Conservation (phyloP, 2,888 invertebrate genomes). For the Lacanobia wlatinum region DNA sequence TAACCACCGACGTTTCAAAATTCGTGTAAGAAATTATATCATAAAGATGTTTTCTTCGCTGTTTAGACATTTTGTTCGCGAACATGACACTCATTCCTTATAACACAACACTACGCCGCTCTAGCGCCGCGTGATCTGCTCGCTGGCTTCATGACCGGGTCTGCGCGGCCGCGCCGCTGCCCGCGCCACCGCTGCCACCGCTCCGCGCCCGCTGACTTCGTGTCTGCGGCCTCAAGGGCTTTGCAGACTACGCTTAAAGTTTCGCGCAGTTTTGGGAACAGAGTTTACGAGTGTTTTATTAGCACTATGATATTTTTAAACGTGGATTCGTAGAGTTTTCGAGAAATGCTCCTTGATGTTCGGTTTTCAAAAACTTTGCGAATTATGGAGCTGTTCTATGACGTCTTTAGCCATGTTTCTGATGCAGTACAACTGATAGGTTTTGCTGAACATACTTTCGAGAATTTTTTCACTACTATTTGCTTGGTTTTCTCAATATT, state of each 20-base stretch:
- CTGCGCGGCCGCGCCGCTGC: too few species aligned
- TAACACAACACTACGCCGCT: too few species aligned
- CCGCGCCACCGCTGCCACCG: too few species aligned
- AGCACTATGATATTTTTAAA: not conserved
- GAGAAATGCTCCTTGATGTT: not conserved
- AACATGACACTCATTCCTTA: too few species aligned
- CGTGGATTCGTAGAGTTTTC: not conserved
- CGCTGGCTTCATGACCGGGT: too few species aligned
- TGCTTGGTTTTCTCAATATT: not conserved
- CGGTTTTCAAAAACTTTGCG: not conserved
- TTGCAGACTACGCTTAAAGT: slow-evolving; percentile 23
- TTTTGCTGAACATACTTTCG: not conserved
- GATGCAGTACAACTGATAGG: not conserved
- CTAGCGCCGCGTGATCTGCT: too few species aligned
- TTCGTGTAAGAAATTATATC: too few species aligned
- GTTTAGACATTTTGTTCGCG: too few species aligned
- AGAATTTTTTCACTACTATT: not conserved
- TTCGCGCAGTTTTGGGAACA: not conserved
- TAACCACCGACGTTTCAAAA: too few species aligned
- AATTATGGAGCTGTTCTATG: not conserved
- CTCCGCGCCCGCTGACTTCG: too few species aligned
- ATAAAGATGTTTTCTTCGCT: too few species aligned
- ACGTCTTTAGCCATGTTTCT: not conserved
- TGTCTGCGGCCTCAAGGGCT: too few species aligned
- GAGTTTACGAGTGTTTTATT: not conserved